Evolutionary conservation across 2,113 vertebrate species (phyloP).

Genomic region (Psilopsiagon aurifrons): DNA sequence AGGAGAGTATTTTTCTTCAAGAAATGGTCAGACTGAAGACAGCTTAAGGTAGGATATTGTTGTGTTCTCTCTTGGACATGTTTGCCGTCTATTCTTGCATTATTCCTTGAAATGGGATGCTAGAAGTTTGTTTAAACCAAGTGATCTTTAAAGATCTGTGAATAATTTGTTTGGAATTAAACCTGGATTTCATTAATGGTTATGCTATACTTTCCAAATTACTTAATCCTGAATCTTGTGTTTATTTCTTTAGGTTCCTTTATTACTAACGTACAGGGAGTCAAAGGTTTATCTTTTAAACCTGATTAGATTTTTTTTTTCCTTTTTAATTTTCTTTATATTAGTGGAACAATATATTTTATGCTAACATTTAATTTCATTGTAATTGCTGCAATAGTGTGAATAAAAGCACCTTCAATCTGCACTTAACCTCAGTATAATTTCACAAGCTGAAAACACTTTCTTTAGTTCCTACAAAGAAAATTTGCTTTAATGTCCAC

Average conservation of each 20-base stretch:
- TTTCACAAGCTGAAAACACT: not conserved
- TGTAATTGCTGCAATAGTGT: not conserved
- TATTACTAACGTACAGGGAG: not conserved
- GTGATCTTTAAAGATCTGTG: not conserved
- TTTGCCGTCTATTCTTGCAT: not conserved
- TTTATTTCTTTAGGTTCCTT: not conserved
- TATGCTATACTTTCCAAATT: not conserved
- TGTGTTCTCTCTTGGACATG: not conserved
- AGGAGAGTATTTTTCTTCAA: not conserved
- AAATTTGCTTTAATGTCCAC: not conserved
- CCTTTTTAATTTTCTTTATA: not conserved
- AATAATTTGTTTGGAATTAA: not conserved
- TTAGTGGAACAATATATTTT: not conserved
- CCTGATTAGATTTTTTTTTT: not conserved
- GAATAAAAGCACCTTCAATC: not conserved
- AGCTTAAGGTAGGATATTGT: conserved; percentile 80
- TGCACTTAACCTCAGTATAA: not conserved
- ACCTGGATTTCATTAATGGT: not conserved
- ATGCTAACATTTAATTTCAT: not conserved
- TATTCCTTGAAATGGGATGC: not conserved
- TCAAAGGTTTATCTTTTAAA: not conserved
- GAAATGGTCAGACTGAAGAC: conserved; percentile 79
- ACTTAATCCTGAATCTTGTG: not conserved
- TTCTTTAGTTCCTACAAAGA: not conserved
- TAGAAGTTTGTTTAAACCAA: not conserved